phyloP scores from a whole-genome alignment of 2,888 invertebrate species.

The Metalampra italica region DNA sequence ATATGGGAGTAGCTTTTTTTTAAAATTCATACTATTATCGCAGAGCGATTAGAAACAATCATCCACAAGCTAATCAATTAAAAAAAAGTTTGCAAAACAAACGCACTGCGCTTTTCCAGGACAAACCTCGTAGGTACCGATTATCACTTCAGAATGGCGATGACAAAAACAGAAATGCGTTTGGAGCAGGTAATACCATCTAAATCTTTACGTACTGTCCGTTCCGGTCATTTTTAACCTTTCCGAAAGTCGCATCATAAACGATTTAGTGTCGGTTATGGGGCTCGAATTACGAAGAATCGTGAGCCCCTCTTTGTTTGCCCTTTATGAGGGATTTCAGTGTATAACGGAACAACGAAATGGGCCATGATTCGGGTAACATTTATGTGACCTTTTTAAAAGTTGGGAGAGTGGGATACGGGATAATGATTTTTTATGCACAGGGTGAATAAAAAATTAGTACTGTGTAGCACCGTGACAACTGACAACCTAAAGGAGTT shows the following conservation, averaged over 20 bases:
- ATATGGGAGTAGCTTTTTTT: too few relatives aligned
- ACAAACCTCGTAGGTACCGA: too few relatives aligned
- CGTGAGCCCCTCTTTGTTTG: slow-evolving; percentile 61
- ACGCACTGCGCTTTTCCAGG: too few relatives aligned
- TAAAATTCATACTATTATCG: too few relatives aligned
- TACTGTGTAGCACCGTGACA: too few relatives aligned
- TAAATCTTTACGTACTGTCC: slow-evolving; percentile 56
- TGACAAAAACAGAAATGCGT: too few relatives aligned
- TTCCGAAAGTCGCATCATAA: slow-evolving; percentile 69
- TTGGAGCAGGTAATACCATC: too few relatives aligned
- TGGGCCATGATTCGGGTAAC: slow-evolving; percentile 65
- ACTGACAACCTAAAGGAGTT: too few relatives aligned
- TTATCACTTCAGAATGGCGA: too few relatives aligned
- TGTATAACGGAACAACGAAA: slow-evolving; percentile 65
- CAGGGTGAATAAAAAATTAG: background rate
- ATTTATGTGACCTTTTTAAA: slow-evolving; percentile 68
- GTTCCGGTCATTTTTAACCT: slow-evolving; percentile 65
- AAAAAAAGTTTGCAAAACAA: too few relatives aligned
- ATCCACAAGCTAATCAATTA: too few relatives aligned
- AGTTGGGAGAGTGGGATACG: slow-evolving; percentile 38
- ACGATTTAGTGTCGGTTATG: slow-evolving; percentile 70
- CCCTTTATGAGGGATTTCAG: slow-evolving; percentile 64
- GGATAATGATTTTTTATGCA: slow-evolving; percentile 33
- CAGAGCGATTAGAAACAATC: too few relatives aligned
- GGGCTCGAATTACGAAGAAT: slow-evolving; percentile 67